Evolutionary conservation across 2,797 vertebrate genomes (phyloP).

Genomic region (Chaenodraco wilsoni): DNA sequence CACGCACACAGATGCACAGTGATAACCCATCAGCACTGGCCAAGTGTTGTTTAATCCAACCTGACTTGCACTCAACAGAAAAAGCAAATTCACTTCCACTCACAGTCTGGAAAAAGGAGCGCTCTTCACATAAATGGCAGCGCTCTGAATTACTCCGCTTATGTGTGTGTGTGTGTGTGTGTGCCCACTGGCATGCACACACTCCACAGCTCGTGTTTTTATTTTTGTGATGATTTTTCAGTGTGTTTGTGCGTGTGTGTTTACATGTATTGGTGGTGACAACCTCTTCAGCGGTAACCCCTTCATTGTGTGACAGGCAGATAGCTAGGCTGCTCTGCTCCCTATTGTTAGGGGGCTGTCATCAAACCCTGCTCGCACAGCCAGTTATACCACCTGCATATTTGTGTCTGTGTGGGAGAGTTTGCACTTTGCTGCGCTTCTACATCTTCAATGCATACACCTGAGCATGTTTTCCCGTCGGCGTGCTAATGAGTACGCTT

Average conservation of each 20-base stretch:
- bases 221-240: constrained; percentile 70
- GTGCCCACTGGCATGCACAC: constrained; percentile 42
- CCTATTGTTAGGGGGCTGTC: constrained; percentile 80
- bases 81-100: constrained; percentile 86
- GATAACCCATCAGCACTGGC: constrained; percentile 81
- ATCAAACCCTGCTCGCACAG: constrained; percentile 76
- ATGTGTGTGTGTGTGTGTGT: constrained; percentile 38
- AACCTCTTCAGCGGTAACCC: constrained; percentile 78
- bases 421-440: constrained; percentile 48
- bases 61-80: constrained; percentile 84
- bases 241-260: constrained; percentile 65
- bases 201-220: constrained; percentile 68
- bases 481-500: constrained; percentile 38
- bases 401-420: constrained; percentile 45
- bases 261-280: constrained; percentile 80
- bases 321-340: constrained; percentile 78
- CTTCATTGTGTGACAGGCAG: constrained; percentile 81
- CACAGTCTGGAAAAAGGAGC: constrained; percentile 79
- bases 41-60: constrained; percentile 85
- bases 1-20: constrained; percentile 63
- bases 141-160: constrained; percentile 73
- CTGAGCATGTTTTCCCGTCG: constrained; percentile 30
- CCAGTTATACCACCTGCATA: constrained; percentile 67
- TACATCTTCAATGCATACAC: constrained; percentile 42
- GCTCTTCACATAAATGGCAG: constrained; percentile 85